Evolutionary conservation across 1,140 invertebrate species (phyloP), one percentile per base, ranked within the genome.

Genomic region (Dolichoris vasculosae): DNA sequence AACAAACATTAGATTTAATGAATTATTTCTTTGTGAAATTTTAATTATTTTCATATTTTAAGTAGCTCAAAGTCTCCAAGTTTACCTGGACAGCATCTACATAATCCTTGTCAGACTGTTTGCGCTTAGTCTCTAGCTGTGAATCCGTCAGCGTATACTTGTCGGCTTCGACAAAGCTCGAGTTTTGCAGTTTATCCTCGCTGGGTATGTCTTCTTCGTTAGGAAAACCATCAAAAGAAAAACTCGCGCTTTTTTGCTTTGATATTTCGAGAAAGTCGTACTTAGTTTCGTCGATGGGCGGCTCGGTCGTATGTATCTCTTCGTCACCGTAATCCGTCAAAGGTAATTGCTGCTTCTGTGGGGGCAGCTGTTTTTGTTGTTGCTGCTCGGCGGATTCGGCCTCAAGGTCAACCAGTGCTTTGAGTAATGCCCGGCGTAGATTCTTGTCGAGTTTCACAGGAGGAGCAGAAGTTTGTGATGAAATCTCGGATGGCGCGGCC

Each of bases 381-480:
- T 92, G 88, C 40, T 93, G 91, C 77, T 93, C 93, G 1, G 90
- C 92, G 0, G 93, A 93, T 81, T 93, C 92, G 0, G 90, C 89
- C 79, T 96, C 96, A 51, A 96, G 90, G 86, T 96, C 95, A 69
- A 94, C 95, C 0, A 96, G 92, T 3, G 96, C 96, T 90, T 95
- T 95, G 17, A 96, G 90, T n/a, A 96, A 90, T 2, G 96, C 96
- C 91, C 95, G 95, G 9, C 96, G 92, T 73, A 96, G 94, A 67
- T 95, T 95, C 59, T 95, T 96, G 91, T 96, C 96, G 67, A 96
- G 88, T 79, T 95, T 94, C 0, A 95, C 93, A 6, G 95, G 94
- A 13, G 95, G 92, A 0, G 87, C 40, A 38, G n/a, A 26, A 63
- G 86, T 86, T 30, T 48, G 73, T 0, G 82, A 71, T 30, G 87